Conservation (phyloP, 2,113 vertebrate species). For the Corythornis vintsioides region DNA sequence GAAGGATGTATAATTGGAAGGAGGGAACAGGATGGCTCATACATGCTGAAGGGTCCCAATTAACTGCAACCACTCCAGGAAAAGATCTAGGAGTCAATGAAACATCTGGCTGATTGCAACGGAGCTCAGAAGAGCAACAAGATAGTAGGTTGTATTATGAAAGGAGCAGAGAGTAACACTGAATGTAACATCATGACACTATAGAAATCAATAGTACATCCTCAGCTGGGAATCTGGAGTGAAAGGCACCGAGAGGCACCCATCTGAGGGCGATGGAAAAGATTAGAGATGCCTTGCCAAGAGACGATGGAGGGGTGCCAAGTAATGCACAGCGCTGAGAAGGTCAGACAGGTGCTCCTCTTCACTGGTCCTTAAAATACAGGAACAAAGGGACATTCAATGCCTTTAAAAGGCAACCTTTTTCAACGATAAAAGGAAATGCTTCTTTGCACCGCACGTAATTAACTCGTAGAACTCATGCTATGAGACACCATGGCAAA, state of each 20-base stretch:
- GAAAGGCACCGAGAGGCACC: conserved; percentile 46
- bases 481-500: conserved; percentile 65
- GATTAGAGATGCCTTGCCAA: conserved; percentile 12
- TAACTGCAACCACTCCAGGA: conserved; percentile 42
- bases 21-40: conserved; percentile 43
- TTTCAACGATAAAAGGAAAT: conserved; percentile 13
- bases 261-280: conserved; percentile 24
- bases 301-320: conserved; percentile 57
- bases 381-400: conserved; percentile 54
- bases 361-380: conserved; percentile 21
- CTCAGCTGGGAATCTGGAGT: conserved; percentile 45
- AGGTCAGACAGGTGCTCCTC: conserved; percentile 69
- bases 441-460: conserved; percentile 30
- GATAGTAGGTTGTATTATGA: conserved; percentile 19
- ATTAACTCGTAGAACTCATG: conserved; percentile 66
- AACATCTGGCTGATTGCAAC: conserved; percentile 68
- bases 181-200: conserved; percentile 14
- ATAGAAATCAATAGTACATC: conserved; percentile 27
- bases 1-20: background rate
- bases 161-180: background rate
- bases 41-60: conserved; percentile 21
- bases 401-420: conserved; percentile 37
- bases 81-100: conserved; percentile 58
- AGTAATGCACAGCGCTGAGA: background rate
- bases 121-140: conserved; percentile 34